Conservation (phyloP, 2,888 invertebrate genomes). For the Dicyrtomina minuta region DNA sequence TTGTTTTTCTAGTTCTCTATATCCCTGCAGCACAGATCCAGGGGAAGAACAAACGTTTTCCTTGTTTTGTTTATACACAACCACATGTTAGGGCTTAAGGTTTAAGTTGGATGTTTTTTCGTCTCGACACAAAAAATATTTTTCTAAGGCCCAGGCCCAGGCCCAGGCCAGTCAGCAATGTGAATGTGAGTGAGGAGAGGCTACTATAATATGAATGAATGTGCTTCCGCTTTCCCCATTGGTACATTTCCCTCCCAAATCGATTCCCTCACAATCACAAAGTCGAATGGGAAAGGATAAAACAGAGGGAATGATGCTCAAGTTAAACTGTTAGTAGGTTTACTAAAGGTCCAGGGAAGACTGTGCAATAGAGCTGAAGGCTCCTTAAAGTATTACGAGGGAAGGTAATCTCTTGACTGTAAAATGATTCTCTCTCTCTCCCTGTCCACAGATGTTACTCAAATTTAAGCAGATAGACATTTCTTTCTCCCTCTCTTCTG, state of each 20-base stretch:
- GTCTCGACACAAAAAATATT: slow-evolving; percentile 3
- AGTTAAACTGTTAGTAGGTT: not conserved
- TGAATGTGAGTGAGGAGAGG: not conserved
- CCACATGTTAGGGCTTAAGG: not conserved
- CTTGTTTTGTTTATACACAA: too few relatives aligned
- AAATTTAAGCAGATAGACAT: slow-evolving; percentile 8
- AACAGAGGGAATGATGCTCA: not conserved
- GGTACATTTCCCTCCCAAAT: not conserved
- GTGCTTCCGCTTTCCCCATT: not conserved
- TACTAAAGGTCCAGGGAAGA: not conserved
- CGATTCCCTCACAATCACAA: slow-evolving; percentile 5
- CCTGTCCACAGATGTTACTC: slow-evolving; percentile 33
- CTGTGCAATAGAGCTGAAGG: not conserved
- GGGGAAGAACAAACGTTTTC: not conserved
- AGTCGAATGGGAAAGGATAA: not conserved
- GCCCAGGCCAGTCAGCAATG: too few relatives aligned
- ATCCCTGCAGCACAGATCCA: too few relatives aligned
- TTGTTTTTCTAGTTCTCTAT: too few relatives aligned
- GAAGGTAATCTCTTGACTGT: slow-evolving; percentile 28
- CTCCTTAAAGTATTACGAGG: not conserved
- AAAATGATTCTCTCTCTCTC: slow-evolving; percentile 18
- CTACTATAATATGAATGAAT: slow-evolving; percentile 28
- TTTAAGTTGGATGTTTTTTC: slow-evolving; percentile 1
- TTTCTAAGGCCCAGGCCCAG: too few relatives aligned
- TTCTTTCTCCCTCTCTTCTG: not conserved